Evolutionary conservation across 2,888 invertebrate species (phyloP).

Genomic region (Sarcophaga caerulescens): DNA sequence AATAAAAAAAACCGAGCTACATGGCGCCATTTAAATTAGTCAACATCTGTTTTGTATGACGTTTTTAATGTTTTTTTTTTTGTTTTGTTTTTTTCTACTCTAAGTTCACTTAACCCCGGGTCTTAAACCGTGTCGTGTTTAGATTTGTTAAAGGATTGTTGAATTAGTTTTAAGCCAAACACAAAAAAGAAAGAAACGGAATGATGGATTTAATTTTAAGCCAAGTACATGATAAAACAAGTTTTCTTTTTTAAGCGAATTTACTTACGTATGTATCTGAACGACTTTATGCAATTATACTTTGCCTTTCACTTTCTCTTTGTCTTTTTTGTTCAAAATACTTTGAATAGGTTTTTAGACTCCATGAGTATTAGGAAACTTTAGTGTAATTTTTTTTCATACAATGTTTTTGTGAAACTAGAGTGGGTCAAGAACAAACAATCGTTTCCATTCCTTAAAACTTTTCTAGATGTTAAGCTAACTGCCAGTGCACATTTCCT

Average conservation of each 20-base stretch:
- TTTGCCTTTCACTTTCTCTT: too few relatives aligned
- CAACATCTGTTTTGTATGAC: conserved; percentile 52
- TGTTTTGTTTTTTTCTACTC: background rate
- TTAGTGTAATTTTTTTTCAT: too few relatives aligned
- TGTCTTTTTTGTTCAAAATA: too few relatives aligned
- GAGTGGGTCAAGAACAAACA: too few relatives aligned
- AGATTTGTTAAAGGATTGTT: background rate
- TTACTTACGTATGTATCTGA: too few relatives aligned
- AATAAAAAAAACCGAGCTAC: background rate
- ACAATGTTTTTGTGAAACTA: too few relatives aligned
- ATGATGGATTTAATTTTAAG: conserved; percentile 25
- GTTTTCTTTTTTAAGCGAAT: background rate
- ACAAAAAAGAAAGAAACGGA: background rate
- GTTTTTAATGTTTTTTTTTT: conserved; percentile 11
- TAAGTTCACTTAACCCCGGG: background rate
- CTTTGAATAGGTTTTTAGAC: too few relatives aligned
- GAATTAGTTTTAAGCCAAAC: background rate
- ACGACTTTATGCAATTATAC: too few relatives aligned
- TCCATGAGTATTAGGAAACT: too few relatives aligned
- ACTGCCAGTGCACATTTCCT: too few relatives aligned
- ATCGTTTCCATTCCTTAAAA: too few relatives aligned
- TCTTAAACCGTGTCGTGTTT: conserved; percentile 1
- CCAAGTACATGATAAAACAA: background rate
- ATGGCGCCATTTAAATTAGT: conserved; percentile 63
- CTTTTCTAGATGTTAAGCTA: too few relatives aligned